Evolutionary conservation across 1,140 invertebrate genomes (phyloP).

Genomic region (Drosophila kohkoa): DNA sequence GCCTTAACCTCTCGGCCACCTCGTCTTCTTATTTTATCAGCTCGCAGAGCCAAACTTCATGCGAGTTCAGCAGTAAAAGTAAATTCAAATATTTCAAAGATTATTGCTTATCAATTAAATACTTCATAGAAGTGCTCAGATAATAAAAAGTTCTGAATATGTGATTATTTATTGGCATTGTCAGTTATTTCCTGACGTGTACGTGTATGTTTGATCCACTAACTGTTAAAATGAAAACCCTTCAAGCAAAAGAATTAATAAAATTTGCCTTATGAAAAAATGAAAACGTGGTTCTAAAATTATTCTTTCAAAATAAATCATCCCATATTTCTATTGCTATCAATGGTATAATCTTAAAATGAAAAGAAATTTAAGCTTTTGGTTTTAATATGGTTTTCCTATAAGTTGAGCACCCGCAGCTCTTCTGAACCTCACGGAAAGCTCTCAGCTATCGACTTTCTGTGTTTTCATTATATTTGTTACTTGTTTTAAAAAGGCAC

Average conservation of each 20-base stretch:
- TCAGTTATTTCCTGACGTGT: too few species aligned
- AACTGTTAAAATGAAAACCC: too few species aligned
- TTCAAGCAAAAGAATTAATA: too few species aligned
- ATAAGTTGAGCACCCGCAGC: too few species aligned
- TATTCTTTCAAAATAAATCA: too few species aligned
- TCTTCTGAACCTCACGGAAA: neutral
- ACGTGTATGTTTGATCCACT: too few species aligned
- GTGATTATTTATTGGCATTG: neutral
- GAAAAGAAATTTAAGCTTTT: too few species aligned
- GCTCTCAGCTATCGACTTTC: conserved; percentile 31
- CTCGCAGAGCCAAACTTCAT: conserved; percentile 14
- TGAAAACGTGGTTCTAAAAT: too few species aligned
- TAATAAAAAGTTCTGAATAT: conserved; percentile 5
- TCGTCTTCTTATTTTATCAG: conserved; percentile 3
- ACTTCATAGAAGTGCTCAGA: conserved; percentile 2
- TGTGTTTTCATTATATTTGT: conserved; percentile 48
- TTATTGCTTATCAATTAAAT: conserved; percentile 21
- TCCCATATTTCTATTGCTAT: neutral
- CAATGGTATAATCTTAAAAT: neutral
- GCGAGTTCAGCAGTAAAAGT: neutral
- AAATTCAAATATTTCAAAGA: neutral
- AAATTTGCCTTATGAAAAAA: too few species aligned
- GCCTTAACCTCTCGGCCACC: conserved; percentile 93
- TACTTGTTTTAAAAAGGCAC: conserved; percentile 57
- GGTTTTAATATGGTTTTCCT: too few species aligned